A percentile compares a stretch with the other conserved stretches of the same genome.
phyloP scores from a whole-genome alignment of 2,888 invertebrate genomes.

The Prenolepis imparis region DNA sequence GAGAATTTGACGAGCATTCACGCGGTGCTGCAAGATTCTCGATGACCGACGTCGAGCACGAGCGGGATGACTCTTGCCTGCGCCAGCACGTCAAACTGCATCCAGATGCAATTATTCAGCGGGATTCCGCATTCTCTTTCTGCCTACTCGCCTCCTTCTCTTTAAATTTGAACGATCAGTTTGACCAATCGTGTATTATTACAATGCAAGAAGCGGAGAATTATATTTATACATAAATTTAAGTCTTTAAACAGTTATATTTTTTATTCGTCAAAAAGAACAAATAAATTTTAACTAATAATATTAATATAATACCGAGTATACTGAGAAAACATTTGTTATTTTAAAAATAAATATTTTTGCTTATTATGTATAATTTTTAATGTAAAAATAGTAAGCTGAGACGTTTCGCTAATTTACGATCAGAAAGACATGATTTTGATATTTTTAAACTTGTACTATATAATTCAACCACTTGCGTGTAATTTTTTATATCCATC shows the following conservation, averaged over 20 bases:
- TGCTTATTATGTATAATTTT: neutral
- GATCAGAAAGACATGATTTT: neutral
- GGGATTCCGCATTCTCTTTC: conserved; percentile 52
- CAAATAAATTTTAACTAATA: neutral
- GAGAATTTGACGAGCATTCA: conserved; percentile 75
- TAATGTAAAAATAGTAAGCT: neutral
- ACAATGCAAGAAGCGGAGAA: neutral
- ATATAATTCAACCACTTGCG: neutral
- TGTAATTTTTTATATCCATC: neutral
- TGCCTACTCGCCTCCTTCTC: conserved; percentile 3
- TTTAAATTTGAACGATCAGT: conserved; percentile 22
- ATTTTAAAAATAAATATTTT: neutral
- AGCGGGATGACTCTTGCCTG: conserved; percentile 55
- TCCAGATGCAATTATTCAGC: conserved; percentile 62
- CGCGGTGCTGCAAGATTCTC: conserved; percentile 52
- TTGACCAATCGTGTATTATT: conserved; percentile 13
- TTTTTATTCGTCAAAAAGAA: neutral
- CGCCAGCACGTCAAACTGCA: conserved; percentile 59
- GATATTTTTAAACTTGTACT: neutral
- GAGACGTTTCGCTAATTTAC: neutral
- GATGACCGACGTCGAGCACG: conserved; percentile 56
- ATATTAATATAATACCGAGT: neutral
- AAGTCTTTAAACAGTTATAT: neutral
- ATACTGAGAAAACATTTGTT: neutral
- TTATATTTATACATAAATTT: conserved; percentile 5